Evolutionary conservation across 2,797 vertebrate species (phyloP).

Genomic region (Neomorphus geoffroyi): DNA sequence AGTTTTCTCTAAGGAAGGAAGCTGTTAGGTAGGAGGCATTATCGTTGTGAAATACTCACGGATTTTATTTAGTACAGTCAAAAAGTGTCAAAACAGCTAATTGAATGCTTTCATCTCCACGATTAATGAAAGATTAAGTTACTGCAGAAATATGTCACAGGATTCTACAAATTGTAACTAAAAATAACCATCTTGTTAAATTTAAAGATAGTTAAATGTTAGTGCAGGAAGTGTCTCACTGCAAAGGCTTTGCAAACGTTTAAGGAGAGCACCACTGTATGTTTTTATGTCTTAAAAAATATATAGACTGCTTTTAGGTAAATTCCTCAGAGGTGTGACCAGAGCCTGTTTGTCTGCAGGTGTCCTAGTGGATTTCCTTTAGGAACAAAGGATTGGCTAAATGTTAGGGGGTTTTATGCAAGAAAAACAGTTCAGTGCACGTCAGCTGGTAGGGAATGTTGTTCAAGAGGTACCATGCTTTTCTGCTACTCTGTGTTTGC

Average conservation of each 20-base stretch:
- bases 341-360: neutral
- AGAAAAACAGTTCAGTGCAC: neutral
- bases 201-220: neutral
- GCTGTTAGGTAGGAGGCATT: neutral
- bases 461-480: neutral
- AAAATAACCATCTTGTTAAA: slow-evolving; percentile 29
- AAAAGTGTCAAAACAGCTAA: slow-evolving; percentile 57
- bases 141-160: slow-evolving; percentile 19
- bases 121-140: slow-evolving; percentile 49
- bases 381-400: neutral
- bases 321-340: neutral
- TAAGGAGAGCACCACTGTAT: neutral
- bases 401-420: neutral
- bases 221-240: neutral
- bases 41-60: neutral
- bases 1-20: neutral
- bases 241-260: neutral
- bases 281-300: neutral
- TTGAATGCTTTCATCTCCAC: slow-evolving; percentile 19
- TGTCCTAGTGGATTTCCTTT: neutral
- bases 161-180: neutral
- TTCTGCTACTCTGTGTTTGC: neutral
- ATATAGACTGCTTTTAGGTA: neutral
- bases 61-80: slow-evolving; percentile 3
- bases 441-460: neutral